These are phyloP conservation scores for Pangasianodon gigas DNA, from an alignment of 2,113 vertebrate genomes.

Conservation along the genomic window DNA sequence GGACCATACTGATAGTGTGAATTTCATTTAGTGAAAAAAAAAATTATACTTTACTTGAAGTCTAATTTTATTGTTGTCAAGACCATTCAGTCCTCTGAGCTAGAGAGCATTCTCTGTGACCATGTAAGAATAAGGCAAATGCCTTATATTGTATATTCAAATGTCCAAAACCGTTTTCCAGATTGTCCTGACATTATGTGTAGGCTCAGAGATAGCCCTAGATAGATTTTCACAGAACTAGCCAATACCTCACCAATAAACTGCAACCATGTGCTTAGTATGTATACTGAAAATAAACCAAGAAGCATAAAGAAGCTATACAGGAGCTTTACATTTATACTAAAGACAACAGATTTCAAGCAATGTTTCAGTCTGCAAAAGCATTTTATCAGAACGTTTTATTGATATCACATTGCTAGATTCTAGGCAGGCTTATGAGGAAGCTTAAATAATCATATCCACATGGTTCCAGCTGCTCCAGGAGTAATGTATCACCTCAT, in stretches of 20 bases:
- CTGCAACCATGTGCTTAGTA: neutral
- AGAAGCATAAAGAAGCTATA: neutral
- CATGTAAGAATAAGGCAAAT: neutral
- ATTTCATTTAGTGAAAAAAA: neutral
- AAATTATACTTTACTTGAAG: neutral
- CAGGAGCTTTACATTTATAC: too few species aligned
- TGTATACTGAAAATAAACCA: neutral
- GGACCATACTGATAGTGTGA: neutral
- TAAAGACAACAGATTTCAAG: neutral
- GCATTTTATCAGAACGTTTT: constrained; percentile 57
- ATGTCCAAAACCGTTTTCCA: neutral
- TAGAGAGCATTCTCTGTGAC: neutral
- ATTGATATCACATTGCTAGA: constrained; percentile 59
- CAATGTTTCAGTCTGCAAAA: constrained; percentile 56
- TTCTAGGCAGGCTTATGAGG: constrained; percentile 63
- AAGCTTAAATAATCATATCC: constrained; percentile 73
- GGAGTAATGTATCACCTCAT: constrained; percentile 68
- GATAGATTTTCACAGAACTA: neutral
- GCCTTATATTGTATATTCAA: neutral
- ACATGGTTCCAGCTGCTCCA: constrained; percentile 66
- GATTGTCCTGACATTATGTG: too few species aligned
- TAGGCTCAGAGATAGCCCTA: neutral
- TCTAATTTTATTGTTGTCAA: neutral
- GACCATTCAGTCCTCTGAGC: neutral
- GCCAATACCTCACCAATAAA: neutral